Evolutionary conservation across 2,888 invertebrate genomes (phyloP).

Genomic region (Sinodicranocentrus sp.): DNA sequence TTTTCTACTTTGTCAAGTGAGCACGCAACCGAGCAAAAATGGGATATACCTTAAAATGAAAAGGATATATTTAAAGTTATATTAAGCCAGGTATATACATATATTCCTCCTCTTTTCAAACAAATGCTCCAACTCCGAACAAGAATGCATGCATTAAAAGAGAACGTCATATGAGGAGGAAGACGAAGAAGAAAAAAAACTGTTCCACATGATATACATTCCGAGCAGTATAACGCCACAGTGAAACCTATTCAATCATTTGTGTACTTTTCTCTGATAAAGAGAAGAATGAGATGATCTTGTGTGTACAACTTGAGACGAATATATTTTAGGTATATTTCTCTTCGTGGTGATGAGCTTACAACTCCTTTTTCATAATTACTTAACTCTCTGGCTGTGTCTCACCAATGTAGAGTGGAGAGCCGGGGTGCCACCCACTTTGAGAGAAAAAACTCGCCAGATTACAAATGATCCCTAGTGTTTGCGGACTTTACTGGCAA

Average conservation of each 20-base stretch:
- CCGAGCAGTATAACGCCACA: neutral
- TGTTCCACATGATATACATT: too few relatives aligned
- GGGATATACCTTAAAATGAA: neutral
- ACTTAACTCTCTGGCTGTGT: neutral
- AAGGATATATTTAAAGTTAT: too few relatives aligned
- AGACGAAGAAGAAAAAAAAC: too few relatives aligned
- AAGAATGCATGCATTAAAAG: too few relatives aligned
- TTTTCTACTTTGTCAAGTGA: conserved; percentile 44
- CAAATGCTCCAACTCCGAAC: too few relatives aligned
- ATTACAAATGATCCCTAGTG: neutral
- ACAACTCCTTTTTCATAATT: conserved; percentile 29
- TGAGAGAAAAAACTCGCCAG: neutral
- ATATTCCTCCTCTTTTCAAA: neutral
- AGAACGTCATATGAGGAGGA: too few relatives aligned
- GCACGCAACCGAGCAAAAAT: conserved; percentile 1
- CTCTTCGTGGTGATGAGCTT: too few relatives aligned
- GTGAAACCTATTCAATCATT: neutral
- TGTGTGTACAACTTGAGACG: too few relatives aligned
- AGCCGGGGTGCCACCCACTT: conserved; percentile 39
- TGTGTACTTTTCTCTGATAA: too few relatives aligned
- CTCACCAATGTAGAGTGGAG: too few relatives aligned
- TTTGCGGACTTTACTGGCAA: neutral
- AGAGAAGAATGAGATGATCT: too few relatives aligned
- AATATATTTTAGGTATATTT: too few relatives aligned
- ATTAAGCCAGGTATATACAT: neutral